Evolutionary conservation across 2,797 vertebrate species (phyloP).

Genomic region (Fundulus diaphanus): DNA sequence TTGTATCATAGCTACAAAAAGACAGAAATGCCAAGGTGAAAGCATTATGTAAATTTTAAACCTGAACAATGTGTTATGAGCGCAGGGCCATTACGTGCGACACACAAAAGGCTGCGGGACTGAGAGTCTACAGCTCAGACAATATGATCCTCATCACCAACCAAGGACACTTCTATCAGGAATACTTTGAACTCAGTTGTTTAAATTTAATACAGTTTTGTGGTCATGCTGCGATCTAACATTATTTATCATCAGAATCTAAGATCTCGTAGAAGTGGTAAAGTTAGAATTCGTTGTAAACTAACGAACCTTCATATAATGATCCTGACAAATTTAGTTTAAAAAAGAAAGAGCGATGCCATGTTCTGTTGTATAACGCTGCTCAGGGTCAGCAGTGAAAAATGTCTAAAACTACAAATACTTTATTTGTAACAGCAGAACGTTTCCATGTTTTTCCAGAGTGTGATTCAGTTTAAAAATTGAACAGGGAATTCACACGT

Average conservation of each 20-base stretch:
- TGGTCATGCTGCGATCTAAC: background rate
- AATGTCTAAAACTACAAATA: background rate
- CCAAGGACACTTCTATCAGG: constrained; percentile 42
- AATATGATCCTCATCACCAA: constrained; percentile 25
- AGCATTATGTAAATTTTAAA: constrained; percentile 58
- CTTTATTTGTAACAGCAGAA: background rate
- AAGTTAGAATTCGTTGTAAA: background rate
- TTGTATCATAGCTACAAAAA: constrained; percentile 43
- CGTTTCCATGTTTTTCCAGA: background rate
- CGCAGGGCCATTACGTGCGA: constrained; percentile 44
- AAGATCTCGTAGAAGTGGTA: background rate
- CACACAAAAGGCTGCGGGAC: constrained; percentile 44
- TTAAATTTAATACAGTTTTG: constrained; percentile 17
- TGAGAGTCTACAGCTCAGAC: constrained; percentile 28
- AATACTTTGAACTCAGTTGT: constrained; percentile 17
- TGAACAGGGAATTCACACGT: background rate
- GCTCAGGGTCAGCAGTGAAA: background rate
- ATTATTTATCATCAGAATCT: background rate
- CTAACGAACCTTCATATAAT: background rate
- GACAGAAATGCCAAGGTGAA: constrained; percentile 63
- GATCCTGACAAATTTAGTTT: background rate
- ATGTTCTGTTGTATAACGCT: background rate
- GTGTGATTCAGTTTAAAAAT: background rate
- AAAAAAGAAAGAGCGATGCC: background rate
- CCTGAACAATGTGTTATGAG: constrained; percentile 46